phyloP scores from a whole-genome alignment of 1,140 invertebrate genomes.

The Drosophila bifasciata region DNA sequence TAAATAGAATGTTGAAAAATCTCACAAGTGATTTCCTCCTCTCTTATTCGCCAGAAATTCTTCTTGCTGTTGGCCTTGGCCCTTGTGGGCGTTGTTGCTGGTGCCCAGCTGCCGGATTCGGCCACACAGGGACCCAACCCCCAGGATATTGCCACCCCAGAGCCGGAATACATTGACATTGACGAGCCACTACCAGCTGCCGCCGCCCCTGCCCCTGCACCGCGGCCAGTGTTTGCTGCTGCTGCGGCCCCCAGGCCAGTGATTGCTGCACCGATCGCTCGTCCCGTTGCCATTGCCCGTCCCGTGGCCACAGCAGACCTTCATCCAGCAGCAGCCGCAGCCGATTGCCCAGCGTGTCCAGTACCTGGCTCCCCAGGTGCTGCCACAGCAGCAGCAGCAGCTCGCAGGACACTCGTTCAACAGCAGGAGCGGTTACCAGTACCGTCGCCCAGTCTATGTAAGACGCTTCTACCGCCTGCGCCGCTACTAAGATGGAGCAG shows the following conservation, averaged over 20 bases:
- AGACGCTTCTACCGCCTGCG: conserved; percentile 78
- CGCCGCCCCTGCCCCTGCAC: conserved; percentile 26
- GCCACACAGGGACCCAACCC: conserved; percentile 83
- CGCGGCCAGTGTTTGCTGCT: conserved; percentile 49
- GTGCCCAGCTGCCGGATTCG: conserved; percentile 72
- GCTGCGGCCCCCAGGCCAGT: conserved; percentile 19
- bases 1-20: conserved; percentile 19
- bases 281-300: conserved; percentile 39
- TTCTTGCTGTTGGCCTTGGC: conserved; percentile 66
- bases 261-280: conserved; percentile 36
- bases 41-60: conserved; percentile 68
- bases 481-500: conserved; percentile 67
- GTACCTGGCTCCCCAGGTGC: conserved; percentile 39
- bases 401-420: conserved; percentile 67
- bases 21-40: conserved; percentile 20
- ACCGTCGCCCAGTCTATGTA: conserved; percentile 80
- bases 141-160: conserved; percentile 82
- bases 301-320: conserved; percentile 39
- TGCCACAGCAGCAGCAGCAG: conserved; percentile 43
- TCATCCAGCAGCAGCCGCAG: conserved; percentile 45
- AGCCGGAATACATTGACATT: conserved; percentile 83
- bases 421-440: conserved; percentile 71
- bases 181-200: conserved; percentile 65
- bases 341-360: conserved; percentile 57
- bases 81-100: conserved; percentile 69